Evolutionary conservation across 2,113 vertebrate genomes (phyloP).

Genomic region (Crotophaga sulcirostris): DNA sequence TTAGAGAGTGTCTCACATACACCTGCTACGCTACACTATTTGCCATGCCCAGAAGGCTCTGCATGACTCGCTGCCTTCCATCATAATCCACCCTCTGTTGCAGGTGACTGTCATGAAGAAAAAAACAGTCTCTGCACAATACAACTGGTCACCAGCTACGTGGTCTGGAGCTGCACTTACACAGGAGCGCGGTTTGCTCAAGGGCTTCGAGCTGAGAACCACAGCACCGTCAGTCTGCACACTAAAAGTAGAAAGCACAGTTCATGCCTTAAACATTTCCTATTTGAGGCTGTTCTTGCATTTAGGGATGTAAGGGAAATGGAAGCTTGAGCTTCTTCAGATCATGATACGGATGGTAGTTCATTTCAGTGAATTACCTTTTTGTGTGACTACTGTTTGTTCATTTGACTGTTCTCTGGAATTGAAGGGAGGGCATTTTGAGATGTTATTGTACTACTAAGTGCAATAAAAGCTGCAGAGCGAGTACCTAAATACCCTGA

Average conservation of each 20-base stretch:
- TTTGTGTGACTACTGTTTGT: slow-evolving; percentile 10
- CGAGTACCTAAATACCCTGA: slow-evolving; percentile 41
- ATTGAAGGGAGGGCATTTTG: slow-evolving; percentile 21
- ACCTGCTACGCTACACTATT: not conserved
- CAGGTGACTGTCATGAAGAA: not conserved
- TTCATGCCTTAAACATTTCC: not conserved
- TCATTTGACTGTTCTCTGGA: slow-evolving; percentile 6
- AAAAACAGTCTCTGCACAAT: not conserved
- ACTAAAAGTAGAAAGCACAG: not conserved
- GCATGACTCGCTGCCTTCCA: not conserved
- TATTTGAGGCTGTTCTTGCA: not conserved
- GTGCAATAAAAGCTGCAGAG: slow-evolving; percentile 41
- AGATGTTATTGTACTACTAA: slow-evolving; percentile 33
- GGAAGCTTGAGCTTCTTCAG: not conserved
- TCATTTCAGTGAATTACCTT: slow-evolving; percentile 37
- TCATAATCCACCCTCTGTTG: not conserved
- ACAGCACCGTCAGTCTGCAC: not conserved
- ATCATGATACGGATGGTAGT: not conserved
- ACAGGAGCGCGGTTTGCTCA: not conserved
- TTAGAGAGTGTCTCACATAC: not conserved
- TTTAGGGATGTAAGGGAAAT: not conserved
- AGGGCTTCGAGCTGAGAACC: not conserved
- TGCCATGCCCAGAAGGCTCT: not conserved
- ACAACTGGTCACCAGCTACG: not conserved
- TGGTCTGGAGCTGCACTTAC: not conserved